Evolutionary conservation across 2,113 vertebrate species (phyloP).

Genomic region (Alexandromys fortis): DNA sequence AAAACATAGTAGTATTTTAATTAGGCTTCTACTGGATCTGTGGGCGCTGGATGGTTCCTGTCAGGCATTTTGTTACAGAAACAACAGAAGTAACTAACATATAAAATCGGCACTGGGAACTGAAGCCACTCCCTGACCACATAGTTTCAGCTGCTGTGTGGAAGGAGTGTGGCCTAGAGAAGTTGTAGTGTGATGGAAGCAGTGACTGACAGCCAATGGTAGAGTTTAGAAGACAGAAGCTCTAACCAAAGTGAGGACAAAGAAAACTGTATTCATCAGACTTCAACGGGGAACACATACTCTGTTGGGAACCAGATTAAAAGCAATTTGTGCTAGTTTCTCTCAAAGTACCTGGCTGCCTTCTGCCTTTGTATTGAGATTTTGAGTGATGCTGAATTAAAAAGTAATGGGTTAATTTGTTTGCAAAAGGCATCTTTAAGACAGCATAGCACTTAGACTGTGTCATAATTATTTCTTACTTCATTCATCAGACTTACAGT

Average conservation of each 20-base stretch:
- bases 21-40: neutral
- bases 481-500: neutral
- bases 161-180: neutral
- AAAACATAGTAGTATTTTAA: neutral
- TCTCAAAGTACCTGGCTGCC: neutral
- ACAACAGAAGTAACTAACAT: neutral
- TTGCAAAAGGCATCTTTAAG: neutral
- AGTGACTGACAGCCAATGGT: too few species aligned
- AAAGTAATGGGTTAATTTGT: neutral
- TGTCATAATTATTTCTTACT: neutral
- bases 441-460: too few species aligned
- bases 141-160: neutral
- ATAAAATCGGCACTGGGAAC: neutral
- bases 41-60: neutral
- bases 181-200: neutral
- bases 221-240: neutral
- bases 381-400: neutral
- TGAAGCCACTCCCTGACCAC: neutral
- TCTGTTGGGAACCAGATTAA: neutral
- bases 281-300: neutral
- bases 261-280: neutral
- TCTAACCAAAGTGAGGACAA: too few species aligned
- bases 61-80: neutral
- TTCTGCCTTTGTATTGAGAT: neutral
- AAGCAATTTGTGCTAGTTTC: neutral